Percentiles rank a stretch among this genome's conserved stretches.
Evolutionary conservation across 23 tunicate species (phyloP).

Genomic region (Ascidia mentula): DNA sequence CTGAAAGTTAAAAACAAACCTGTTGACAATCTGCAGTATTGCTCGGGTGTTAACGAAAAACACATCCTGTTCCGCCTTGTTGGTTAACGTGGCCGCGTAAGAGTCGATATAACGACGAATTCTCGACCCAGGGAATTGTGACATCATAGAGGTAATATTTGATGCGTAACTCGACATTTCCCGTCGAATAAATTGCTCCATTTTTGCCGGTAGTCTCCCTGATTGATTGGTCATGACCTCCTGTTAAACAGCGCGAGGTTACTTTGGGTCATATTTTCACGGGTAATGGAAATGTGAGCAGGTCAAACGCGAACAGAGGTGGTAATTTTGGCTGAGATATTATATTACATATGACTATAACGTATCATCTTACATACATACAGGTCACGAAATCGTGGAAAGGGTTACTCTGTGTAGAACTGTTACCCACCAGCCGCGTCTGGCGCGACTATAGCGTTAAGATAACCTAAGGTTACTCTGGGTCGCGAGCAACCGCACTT

Average conservation of each 20-base stretch:
- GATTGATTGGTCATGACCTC: constrained; percentile 97
- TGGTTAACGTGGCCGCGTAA: constrained; percentile 68
- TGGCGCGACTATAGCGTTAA: too few relatives aligned
- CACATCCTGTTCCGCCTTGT: constrained; percentile 85
- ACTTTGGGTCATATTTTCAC: not conserved
- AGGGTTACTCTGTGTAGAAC: too few relatives aligned
- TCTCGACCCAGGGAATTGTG: constrained; percentile 87
- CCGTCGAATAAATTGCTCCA: constrained; percentile 76
- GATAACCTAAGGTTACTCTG: too few relatives aligned
- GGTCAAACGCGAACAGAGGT: too few relatives aligned
- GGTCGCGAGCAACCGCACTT: too few relatives aligned
- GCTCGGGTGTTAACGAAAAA: constrained; percentile 92
- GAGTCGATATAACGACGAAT: constrained; percentile 71
- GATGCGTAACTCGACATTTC: constrained; percentile 92
- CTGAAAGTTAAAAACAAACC: constrained; percentile 22
- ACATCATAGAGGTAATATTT: constrained; percentile 93
- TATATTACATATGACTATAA: not conserved
- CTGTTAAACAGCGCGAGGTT: constrained; percentile 15
- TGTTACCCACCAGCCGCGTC: too few relatives aligned
- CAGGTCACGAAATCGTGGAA: too few relatives aligned
- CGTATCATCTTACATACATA: too few relatives aligned
- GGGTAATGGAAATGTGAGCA: too few relatives aligned
- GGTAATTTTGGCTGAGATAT: not conserved
- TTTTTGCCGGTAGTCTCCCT: constrained; percentile 73
- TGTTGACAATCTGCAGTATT: constrained; percentile 73